Percentiles rank a stretch among this genome's conserved stretches.
These are phyloP conservation scores for Indicator maculatus DNA, from an alignment of 2,113 vertebrate species.

Conservation along the genomic window DNA sequence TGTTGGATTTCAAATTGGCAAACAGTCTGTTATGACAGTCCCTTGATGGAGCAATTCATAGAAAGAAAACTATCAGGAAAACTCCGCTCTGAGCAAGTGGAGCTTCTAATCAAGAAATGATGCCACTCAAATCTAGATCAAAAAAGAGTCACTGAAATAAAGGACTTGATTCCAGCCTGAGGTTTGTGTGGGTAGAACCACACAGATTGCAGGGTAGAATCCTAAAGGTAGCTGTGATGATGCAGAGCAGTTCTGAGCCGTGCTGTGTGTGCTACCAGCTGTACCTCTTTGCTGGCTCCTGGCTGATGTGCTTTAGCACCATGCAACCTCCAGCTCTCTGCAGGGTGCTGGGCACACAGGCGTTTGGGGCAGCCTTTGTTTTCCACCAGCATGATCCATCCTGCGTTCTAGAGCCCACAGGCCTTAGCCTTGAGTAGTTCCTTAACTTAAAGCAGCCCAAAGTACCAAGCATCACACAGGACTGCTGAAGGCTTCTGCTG, in stretches of 20 bases:
- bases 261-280: background rate
- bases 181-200: slow-evolving; percentile 12
- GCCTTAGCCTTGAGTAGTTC: background rate
- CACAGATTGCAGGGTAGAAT: background rate
- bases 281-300: background rate
- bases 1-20: slow-evolving; percentile 76
- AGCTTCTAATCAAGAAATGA: slow-evolving; percentile 40
- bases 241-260: background rate
- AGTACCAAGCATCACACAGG: background rate
- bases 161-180: background rate
- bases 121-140: slow-evolving; percentile 51
- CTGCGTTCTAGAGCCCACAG: background rate
- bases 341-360: background rate
- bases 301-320: background rate
- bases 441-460: background rate
- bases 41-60: slow-evolving; percentile 72
- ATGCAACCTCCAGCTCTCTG: background rate
- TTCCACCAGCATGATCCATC: background rate
- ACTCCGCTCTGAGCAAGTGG: slow-evolving; percentile 45
- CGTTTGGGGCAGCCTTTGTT: background rate
- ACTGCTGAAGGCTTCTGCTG: background rate
- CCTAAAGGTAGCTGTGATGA: background rate
- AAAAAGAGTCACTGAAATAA: slow-evolving; percentile 9
- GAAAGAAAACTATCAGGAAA: slow-evolving; percentile 70
- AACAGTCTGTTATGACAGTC: slow-evolving; percentile 76